A percentile compares a stretch with the other conserved stretches of the same genome.
These are phyloP conservation scores for Nasonia vitripennis DNA, from an alignment of 1,140 invertebrate species.

Conservation along the genomic window DNA sequence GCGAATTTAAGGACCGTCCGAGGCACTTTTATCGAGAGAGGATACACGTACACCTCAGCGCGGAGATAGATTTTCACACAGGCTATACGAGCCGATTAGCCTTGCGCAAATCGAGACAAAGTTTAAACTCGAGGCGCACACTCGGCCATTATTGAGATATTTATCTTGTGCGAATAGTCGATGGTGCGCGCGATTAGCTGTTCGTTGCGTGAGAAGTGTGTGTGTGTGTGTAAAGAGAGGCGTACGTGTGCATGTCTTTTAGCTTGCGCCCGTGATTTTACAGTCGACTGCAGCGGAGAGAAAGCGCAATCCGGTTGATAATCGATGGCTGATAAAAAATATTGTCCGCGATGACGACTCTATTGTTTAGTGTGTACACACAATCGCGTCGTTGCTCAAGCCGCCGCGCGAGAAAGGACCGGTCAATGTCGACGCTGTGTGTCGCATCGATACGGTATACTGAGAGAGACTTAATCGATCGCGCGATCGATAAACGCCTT, in stretches of 20 bases:
- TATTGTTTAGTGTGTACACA: not conserved
- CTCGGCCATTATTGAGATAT: conserved; percentile 37
- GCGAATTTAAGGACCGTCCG: not conserved
- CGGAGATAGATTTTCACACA: not conserved
- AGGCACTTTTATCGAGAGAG: not conserved
- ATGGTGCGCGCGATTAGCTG: conserved; percentile 29
- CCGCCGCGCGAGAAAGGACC: not conserved
- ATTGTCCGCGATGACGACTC: conserved; percentile 15
- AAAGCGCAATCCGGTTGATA: not conserved
- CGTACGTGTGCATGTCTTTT: not conserved
- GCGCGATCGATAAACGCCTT: not conserved
- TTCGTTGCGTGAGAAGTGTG: conserved; percentile 39
- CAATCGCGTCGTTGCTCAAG: not conserved
- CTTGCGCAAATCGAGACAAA: conserved; percentile 42
- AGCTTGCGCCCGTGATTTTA: not conserved
- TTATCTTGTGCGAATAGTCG: conserved; percentile 43
- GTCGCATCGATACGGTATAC: not conserved
- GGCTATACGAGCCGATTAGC: conserved; percentile 6
- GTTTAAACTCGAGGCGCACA: not conserved
- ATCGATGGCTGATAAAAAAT: not conserved
- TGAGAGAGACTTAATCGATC: not conserved
- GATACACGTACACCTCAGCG: not conserved
- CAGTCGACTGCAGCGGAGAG: not conserved
- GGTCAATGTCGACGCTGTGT: not conserved
- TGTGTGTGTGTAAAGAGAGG: not conserved